Evolutionary conservation across 2,888 invertebrate genomes (phyloP), one percentile per base, ranked within the genome.

Genomic region (Stenodema calcarata): DNA sequence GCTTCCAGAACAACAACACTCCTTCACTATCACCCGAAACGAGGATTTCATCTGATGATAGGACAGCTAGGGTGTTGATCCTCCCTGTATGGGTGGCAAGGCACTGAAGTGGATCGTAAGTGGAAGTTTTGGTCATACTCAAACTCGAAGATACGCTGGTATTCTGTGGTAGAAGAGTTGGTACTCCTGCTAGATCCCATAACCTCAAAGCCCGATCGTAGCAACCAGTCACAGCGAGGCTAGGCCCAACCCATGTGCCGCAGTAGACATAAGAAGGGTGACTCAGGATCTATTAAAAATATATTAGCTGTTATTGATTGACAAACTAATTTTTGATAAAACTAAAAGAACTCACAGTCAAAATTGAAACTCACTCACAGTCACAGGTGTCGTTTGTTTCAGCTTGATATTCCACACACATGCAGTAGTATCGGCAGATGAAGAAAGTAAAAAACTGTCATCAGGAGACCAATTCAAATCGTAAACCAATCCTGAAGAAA

Each of bases 181-280:
- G n/a, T 12, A 44, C 79, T 0, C 41, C 9, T 9, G 62, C 28
- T 28, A 87, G 30, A 83, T 87, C 86, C 95, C 95, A 95, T 62
- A 95, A 91, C 86, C 95, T 91, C n/a, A 95, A 91, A 11, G 93
- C 91, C 87, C 92, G 92, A 90, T 95, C 95, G 90, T 93, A 95
- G 89, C 95, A 93, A 9, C 94, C 95, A 0, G 95, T 94, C 0
- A 94, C 91, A 42, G 93, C 91, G 16, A 91, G 89, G 35, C 91
- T 91, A 41, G 91, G 91, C 0, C 92, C 92, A 80, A 92, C 91
- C 89, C 93, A 93, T 90, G 93, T 92, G n/a, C 93, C 93, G 87
- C 92, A 92, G 90, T 95, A 95, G 4, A 95, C 94, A 90, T 93
- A 95, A 1, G 93, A 92, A 42, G 95, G 95, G 91, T 95, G 95